Percentiles rank a stretch among this genome's conserved stretches.
phyloP scores from a whole-genome alignment of 2,888 invertebrate species.

The Gisinianus flammeolus region DNA sequence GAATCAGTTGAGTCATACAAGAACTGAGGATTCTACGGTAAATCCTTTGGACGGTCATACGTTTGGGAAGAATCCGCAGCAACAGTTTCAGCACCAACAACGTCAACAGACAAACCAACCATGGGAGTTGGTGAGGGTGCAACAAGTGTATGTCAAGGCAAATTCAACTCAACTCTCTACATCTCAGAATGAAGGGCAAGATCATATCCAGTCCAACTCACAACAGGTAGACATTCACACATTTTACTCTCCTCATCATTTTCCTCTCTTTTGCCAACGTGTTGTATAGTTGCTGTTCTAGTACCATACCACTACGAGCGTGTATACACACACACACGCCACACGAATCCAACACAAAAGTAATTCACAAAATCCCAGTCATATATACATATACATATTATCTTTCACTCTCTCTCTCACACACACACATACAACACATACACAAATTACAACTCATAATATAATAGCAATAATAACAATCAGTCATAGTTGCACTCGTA shows the following conservation, averaged over 20 bases:
- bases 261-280: conserved; percentile 4
- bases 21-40: conserved; percentile 29
- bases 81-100: conserved; percentile 6
- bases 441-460: background rate
- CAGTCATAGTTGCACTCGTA: background rate
- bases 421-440: background rate
- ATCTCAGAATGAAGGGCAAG: conserved; percentile 55
- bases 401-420: background rate
- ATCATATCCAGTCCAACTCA: conserved; percentile 46
- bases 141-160: conserved; percentile 58
- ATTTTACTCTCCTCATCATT: conserved; percentile 15
- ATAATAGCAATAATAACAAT: background rate
- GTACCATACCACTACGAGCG: background rate
- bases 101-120: no score
- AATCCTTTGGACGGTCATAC: conserved; percentile 37
- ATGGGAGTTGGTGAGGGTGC: conserved; percentile 54
- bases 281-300: no score
- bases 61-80: background rate
- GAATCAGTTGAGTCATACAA: conserved; percentile 23
- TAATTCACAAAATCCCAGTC: no score
- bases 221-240: conserved; percentile 40
- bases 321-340: background rate
- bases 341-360: background rate
- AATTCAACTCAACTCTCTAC: conserved; percentile 35
- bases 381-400: background rate